phyloP scores from a whole-genome alignment of 2,888 invertebrate genomes.

The Geophilus truncorum region DNA sequence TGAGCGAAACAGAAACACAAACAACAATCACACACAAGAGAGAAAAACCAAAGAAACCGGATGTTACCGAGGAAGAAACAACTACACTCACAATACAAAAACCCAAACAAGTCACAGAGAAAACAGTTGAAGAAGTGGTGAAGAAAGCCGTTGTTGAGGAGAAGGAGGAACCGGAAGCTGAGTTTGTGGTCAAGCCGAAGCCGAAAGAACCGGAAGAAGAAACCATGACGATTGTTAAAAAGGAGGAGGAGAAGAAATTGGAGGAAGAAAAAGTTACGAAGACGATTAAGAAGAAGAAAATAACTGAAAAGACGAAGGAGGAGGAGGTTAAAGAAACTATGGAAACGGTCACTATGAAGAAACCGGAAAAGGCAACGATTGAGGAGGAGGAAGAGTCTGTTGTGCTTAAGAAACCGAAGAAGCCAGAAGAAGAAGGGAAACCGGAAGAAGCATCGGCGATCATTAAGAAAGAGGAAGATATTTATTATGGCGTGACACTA shows the following conservation, averaged over 20 bases:
- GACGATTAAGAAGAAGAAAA: neutral
- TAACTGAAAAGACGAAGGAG: neutral
- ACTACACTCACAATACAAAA: neutral
- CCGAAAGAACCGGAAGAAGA: neutral
- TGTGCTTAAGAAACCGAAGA: neutral
- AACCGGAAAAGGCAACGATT: neutral
- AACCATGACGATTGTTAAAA: neutral
- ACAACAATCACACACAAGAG: slow-evolving; percentile 14
- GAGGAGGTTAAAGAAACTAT: slow-evolving; percentile 6
- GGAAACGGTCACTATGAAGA: neutral
- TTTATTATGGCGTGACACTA: slow-evolving; percentile 36
- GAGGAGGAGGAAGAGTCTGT: slow-evolving; percentile 22
- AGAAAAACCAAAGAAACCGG: neutral
- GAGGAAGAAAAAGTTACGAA: neutral
- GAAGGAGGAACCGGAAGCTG: slow-evolving; percentile 25
- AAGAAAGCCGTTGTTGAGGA: neutral
- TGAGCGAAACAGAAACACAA: slow-evolving; percentile 4
- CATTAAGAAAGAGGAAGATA: slow-evolving; percentile 34
- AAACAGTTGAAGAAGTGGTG: neutral
- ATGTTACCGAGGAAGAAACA: neutral
- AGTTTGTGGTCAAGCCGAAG: neutral
- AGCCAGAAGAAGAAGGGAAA: neutral
- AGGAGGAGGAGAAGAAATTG: neutral
- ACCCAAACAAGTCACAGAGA: neutral
- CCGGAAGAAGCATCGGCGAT: neutral